A percentile compares a stretch with the other conserved stretches of the same genome.
These are phyloP conservation scores for Temnothorax nylanderi DNA, from an alignment of 1,140 invertebrate species.

Conservation along the genomic window DNA sequence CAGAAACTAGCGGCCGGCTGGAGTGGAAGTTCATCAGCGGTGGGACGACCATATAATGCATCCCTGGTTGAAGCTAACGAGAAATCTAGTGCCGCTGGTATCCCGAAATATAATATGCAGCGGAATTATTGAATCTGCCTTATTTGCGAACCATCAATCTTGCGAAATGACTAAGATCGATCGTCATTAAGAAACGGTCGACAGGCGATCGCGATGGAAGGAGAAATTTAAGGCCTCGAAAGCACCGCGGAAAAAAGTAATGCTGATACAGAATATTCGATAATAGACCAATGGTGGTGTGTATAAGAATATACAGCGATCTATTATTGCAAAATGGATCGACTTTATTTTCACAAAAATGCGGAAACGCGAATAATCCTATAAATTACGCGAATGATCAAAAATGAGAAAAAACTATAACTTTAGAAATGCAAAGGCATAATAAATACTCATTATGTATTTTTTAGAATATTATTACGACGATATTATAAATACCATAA, in stretches of 20 bases:
- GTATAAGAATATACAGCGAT: not conserved
- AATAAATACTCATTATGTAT: not conserved
- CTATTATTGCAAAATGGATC: not conserved
- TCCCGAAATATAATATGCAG: constrained; percentile 39
- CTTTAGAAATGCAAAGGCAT: not conserved
- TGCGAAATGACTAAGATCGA: constrained; percentile 22
- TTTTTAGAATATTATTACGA: not conserved
- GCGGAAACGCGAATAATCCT: not conserved
- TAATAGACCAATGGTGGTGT: constrained; percentile 5
- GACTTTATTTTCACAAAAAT: not conserved
- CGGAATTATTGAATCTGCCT: constrained; percentile 10
- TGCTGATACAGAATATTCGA: constrained; percentile 36
- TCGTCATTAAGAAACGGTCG: constrained; percentile 1
- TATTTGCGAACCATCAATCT: not conserved
- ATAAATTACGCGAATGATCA: not conserved
- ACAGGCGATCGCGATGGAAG: constrained; percentile 7
- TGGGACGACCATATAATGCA: constrained; percentile 39
- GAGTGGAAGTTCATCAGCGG: constrained; percentile 47
- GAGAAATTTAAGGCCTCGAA: constrained; percentile 14
- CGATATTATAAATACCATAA: not conserved
- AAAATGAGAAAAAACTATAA: not conserved
- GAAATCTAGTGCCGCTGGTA: constrained; percentile 4
- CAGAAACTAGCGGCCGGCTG: constrained; percentile 24
- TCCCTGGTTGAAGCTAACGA: not conserved
- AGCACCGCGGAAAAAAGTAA: not conserved